Evolutionary conservation across 2,888 invertebrate species (phyloP), one percentile per base, ranked within the genome.

Genomic region (Eupeodes luniger): DNA sequence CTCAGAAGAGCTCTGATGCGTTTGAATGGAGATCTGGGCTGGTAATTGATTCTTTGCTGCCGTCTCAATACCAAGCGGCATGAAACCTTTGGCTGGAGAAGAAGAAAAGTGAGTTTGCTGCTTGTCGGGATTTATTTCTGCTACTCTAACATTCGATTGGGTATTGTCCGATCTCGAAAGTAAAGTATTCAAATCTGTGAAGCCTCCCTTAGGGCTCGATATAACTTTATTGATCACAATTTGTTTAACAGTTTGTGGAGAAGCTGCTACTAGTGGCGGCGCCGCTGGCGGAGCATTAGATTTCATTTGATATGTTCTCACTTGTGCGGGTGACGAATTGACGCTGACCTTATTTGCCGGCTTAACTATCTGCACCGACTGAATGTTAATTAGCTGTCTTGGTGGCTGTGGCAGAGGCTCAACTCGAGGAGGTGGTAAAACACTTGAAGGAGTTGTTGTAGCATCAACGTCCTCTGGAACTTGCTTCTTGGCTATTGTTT

Each of bases 11-110:
- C 92, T 93, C 75, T 92, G 92, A 89, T 93, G 93, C 34, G 93
- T 93, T 89, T 93, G 93, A 79, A 94, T 92, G 7, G 93, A 92
- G 70, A 94, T 94, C 90, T 94, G 93, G 9, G 93, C 91, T 11
- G 93, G 93, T 12, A 94, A 61, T 79, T 93, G 93, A 85, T 92
- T 93, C 34, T 92, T 92, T 3, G 91, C 90, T 0, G 92, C 92
- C 12, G 92, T 91, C 40, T 92, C 92, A 40, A 92, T 91, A 7
- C 90, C 92, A 47, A 93, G 90, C 3, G 92, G 93, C 93, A 93
- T 93, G 64, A 93, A 93, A 0, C 93, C 93, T 83, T 93, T 92
- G 5, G 78, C 70, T 14, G 19, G 0, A 27, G 74, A 62, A 12
- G 64, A 5, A 40, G 40, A 27, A 3, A 27, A 27, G 27, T 2